These are phyloP conservation scores for Girardinichthys multiradiatus DNA, from an alignment of 2,113 vertebrate species.

Conservation along the genomic window DNA sequence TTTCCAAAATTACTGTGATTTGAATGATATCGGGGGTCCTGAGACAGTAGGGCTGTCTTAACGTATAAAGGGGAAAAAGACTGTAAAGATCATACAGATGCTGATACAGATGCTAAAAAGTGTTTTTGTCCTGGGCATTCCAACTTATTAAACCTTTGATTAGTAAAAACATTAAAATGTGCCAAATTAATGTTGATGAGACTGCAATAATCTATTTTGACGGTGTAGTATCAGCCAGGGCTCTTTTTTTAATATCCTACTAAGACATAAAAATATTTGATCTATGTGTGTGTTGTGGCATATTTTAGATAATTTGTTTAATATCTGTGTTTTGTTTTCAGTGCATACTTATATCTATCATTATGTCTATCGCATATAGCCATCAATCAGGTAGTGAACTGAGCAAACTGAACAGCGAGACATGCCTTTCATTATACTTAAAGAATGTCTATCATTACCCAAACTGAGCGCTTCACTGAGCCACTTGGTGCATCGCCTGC, in stretches of 20 bases:
- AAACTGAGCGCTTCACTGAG: slow-evolving; percentile 49
- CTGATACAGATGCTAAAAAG: no score
- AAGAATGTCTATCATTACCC: slow-evolving; percentile 57
- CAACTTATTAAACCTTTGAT: neutral
- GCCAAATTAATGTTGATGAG: neutral
- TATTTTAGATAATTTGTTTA: neutral
- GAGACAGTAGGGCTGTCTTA: no score
- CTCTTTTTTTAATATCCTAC: neutral
- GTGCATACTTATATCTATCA: slow-evolving; percentile 29
- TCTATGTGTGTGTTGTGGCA: neutral
- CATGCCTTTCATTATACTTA: slow-evolving; percentile 71
- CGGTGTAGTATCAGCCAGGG: no score
- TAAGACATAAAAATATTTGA: neutral
- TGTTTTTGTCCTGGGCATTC: neutral
- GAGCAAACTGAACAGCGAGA: slow-evolving; percentile 34
- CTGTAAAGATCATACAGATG: no score
- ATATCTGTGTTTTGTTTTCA: neutral
- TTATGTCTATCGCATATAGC: slow-evolving; percentile 38
- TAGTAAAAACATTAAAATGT: neutral
- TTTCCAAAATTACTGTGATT: no score
- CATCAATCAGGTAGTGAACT: slow-evolving; percentile 40
- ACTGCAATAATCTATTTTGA: neutral
- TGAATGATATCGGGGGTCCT: no score
- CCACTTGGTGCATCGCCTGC: slow-evolving; percentile 61
- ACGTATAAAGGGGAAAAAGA: no score